These are phyloP conservation scores for Drosophila nigricruria DNA, from an alignment of 2,888 invertebrate species.

Conservation along the genomic window DNA sequence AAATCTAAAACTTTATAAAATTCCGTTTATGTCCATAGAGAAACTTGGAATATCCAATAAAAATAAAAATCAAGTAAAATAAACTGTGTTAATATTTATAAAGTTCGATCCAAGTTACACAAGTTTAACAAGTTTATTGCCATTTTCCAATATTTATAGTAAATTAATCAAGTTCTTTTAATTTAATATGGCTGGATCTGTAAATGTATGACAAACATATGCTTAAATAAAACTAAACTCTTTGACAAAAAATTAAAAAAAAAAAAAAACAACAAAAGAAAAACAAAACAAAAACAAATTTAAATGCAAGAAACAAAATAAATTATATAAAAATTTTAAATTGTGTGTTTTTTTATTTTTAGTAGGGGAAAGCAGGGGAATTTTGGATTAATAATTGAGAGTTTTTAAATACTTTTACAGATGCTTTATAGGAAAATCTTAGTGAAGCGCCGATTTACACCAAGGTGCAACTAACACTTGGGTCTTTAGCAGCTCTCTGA, in stretches of 20 bases:
- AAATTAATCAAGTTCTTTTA: slow-evolving; percentile 51
- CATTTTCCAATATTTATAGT: slow-evolving; percentile 57
- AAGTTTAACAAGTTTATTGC: slow-evolving; percentile 42
- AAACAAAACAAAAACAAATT: slow-evolving; percentile 43
- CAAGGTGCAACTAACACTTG: not conserved
- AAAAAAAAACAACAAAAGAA: slow-evolving; percentile 45
- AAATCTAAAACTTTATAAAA: slow-evolving; percentile 19
- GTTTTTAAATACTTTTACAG: no score
- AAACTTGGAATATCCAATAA: slow-evolving; percentile 33
- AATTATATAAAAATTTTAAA: slow-evolving; percentile 60
- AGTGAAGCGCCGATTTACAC: no score
- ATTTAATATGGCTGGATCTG: slow-evolving; percentile 72
- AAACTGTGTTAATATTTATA: slow-evolving; percentile 77
- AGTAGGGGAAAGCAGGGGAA: no score
- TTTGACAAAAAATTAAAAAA: slow-evolving; percentile 44
- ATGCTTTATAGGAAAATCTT: no score
- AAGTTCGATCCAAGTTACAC: slow-evolving; percentile 45
- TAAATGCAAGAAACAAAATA: slow-evolving; percentile 59
- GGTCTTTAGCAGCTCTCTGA: not conserved
- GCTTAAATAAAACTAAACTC: slow-evolving; percentile 40
- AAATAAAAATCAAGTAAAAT: slow-evolving; percentile 52
- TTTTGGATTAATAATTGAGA: no score
- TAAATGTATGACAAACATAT: slow-evolving; percentile 70
- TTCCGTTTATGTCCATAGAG: slow-evolving; percentile 50
- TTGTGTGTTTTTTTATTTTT: slow-evolving; percentile 13